Evolutionary conservation across 2,113 vertebrate species (phyloP).

Genomic region (Cottus gobio): DNA sequence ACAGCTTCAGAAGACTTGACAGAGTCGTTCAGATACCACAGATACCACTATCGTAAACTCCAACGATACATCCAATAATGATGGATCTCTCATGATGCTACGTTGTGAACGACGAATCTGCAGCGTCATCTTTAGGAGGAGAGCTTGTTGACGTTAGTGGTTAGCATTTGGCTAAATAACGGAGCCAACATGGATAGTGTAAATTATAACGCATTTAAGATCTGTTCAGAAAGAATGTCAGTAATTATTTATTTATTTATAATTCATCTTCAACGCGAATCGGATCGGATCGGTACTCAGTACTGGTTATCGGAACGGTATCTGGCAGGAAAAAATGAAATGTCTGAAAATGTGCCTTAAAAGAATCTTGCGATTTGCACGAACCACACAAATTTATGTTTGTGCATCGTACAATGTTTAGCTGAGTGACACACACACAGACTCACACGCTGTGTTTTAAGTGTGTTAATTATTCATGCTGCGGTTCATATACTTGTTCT

Average conservation of each 20-base stretch:
- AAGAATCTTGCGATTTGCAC: not conserved
- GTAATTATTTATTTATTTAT: too few species aligned
- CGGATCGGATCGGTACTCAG: not conserved
- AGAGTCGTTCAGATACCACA: not conserved
- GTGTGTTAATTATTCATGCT: constrained; percentile 50
- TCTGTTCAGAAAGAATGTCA: not conserved
- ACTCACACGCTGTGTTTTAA: constrained; percentile 19
- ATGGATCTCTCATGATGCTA: not conserved
- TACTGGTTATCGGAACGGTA: not conserved
- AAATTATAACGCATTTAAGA: not conserved
- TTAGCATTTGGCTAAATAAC: not conserved
- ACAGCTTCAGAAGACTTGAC: not conserved
- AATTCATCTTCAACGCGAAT: not conserved
- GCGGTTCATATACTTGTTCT: constrained; percentile 35
- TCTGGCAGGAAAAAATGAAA: constrained; percentile 10
- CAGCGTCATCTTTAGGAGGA: not conserved
- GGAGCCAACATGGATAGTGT: not conserved
- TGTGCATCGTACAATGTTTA: not conserved
- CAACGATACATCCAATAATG: not conserved
- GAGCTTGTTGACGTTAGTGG: not conserved
- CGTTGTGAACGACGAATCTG: not conserved
- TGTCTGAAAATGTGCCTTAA: not conserved
- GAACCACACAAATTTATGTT: constrained; percentile 3
- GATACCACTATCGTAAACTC: not conserved
- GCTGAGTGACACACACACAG: not conserved